A percentile compares a stretch with the other conserved stretches of the same genome.
Conservation (phyloP, 2,797 vertebrate species). For the Leptoclinus maculatus region DNA sequence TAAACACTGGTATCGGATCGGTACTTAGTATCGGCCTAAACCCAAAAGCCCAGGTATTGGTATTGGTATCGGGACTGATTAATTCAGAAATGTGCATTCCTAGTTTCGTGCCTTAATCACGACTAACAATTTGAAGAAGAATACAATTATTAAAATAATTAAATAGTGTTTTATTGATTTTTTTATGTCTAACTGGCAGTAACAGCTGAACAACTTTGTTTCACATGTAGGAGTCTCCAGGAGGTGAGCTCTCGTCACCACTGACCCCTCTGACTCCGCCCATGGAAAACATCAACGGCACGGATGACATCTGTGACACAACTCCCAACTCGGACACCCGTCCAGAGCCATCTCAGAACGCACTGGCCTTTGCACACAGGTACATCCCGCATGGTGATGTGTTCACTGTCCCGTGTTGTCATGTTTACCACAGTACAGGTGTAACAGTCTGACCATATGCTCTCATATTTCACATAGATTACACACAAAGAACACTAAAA, state of each 20-base stretch:
- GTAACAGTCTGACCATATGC: not conserved
- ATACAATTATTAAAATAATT: not conserved
- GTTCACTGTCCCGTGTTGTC: constrained; percentile 32
- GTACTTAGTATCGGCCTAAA: not conserved
- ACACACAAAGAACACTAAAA: not conserved
- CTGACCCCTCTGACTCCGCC: constrained; percentile 92
- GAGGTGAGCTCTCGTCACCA: constrained; percentile 94
- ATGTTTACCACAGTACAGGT: constrained; percentile 1
- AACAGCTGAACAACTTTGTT: constrained; percentile 21
- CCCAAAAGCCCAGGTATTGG: not conserved
- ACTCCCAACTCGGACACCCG: constrained; percentile 91
- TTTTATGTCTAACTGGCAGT: not conserved
- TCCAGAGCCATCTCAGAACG: constrained; percentile 93
- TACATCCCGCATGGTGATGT: constrained; percentile 69
- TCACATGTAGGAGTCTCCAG: constrained; percentile 91
- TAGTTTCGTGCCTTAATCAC: not conserved
- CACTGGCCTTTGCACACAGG: constrained; percentile 96
- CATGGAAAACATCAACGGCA: constrained; percentile 93
- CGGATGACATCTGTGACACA: constrained; percentile 92
- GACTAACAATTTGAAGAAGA: not conserved
- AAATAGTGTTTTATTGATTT: not conserved
- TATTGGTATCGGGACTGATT: not conserved
- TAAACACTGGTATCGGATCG: not conserved
- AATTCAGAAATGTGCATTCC: not conserved
- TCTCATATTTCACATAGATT: constrained; percentile 5